phyloP scores from a whole-genome alignment of 2,113 vertebrate species.

The Ceyx cyanopectus region DNA sequence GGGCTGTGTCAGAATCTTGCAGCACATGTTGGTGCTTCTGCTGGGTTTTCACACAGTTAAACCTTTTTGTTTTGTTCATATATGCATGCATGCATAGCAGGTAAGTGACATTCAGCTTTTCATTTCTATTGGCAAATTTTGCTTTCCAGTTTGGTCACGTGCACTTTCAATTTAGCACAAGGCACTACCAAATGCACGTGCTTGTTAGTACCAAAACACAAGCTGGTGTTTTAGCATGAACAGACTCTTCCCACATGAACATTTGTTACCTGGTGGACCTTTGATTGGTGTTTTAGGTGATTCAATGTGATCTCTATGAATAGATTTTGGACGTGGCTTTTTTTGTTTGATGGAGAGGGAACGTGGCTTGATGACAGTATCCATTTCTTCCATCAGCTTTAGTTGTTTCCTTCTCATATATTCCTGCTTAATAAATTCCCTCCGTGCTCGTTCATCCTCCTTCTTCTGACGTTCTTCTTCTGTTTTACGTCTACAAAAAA shows the following conservation, averaged over 20 bases:
- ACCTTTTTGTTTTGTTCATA: not conserved
- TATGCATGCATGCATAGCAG: conserved; percentile 67
- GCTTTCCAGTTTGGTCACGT: conserved; percentile 34
- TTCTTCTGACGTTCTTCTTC: conserved; percentile 95
- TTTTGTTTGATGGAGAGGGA: conserved; percentile 83
- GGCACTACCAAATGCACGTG: not conserved
- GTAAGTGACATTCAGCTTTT: not conserved
- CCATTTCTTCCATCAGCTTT: conserved; percentile 97
- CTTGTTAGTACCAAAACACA: conserved; percentile 68
- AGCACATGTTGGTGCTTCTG: not conserved
- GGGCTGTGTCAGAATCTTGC: not conserved
- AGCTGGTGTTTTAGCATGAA: conserved; percentile 72
- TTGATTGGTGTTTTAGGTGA: conserved; percentile 91
- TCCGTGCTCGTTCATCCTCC: conserved; percentile 91
- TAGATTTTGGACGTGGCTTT: conserved; percentile 92
- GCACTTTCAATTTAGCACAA: conserved; percentile 23
- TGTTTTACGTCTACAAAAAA: conserved; percentile 85
- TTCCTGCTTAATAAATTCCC: conserved; percentile 97
- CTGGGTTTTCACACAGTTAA: not conserved
- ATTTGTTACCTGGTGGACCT: conserved; percentile 90
- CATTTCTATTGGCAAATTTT: not conserved
- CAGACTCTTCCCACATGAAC: conserved; percentile 55
- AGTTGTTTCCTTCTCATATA: conserved; percentile 96
- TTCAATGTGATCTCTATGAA: conserved; percentile 92
- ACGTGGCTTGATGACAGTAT: conserved; percentile 89